A percentile compares a stretch with the other conserved stretches of the same genome.
phyloP scores from a whole-genome alignment of 2,797 vertebrate genomes.

The Megalops cyprinoides region DNA sequence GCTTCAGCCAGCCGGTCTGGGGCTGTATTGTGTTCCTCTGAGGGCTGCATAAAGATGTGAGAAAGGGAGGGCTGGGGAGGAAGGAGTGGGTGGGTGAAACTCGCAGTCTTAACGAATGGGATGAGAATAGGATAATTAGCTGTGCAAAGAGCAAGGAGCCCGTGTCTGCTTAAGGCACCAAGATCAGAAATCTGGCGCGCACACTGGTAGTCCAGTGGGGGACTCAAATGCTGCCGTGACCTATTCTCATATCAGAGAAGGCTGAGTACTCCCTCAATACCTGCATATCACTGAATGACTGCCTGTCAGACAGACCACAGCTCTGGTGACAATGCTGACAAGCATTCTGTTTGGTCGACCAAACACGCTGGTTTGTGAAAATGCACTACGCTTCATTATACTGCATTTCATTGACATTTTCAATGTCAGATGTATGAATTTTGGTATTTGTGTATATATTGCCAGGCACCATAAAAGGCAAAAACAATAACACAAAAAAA shows the following conservation, averaged over 20 bases:
- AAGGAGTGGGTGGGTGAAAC: slow-evolving; percentile 33
- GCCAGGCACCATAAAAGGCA: too few species aligned
- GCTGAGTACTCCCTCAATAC: not conserved
- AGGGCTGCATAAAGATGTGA: slow-evolving; percentile 26
- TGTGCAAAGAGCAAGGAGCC: slow-evolving; percentile 29
- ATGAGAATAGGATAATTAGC: slow-evolving; percentile 40
- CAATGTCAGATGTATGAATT: not conserved
- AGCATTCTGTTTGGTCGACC: not conserved
- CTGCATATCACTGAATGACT: not conserved
- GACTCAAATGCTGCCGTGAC: not conserved
- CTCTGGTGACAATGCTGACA: not conserved
- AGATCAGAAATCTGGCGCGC: not conserved
- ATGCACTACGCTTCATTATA: not conserved
- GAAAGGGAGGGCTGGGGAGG: not conserved
- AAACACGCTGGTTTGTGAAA: not conserved
- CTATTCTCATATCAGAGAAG: not conserved
- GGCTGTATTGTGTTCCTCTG: slow-evolving; percentile 37
- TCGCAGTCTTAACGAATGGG: slow-evolving; percentile 30
- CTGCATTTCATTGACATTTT: not conserved
- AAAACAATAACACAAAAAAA: not conserved
- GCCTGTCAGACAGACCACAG: not conserved
- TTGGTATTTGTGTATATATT: not conserved
- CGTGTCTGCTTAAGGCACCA: slow-evolving; percentile 19
- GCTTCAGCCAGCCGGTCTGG: slow-evolving; percentile 29
- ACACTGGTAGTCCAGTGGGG: not conserved